These are phyloP conservation scores for Machimus atricapillus DNA, from an alignment of 2,888 invertebrate genomes.

Conservation along the genomic window DNA sequence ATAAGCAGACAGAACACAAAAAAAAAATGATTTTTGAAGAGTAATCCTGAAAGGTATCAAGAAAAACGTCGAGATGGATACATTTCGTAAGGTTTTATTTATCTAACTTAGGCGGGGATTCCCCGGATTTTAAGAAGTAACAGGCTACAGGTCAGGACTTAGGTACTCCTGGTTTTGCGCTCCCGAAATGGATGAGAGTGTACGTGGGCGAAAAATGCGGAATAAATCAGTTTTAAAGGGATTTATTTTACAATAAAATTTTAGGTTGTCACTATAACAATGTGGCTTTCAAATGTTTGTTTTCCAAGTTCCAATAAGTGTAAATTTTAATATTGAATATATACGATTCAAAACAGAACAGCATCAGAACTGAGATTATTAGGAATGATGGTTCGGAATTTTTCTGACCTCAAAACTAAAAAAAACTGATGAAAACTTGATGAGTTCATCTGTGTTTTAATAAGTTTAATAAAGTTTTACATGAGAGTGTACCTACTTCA, in stretches of 20 bases:
- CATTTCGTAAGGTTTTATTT: neutral
- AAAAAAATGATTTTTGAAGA: neutral
- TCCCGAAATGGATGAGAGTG: neutral
- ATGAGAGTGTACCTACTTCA: too few species aligned
- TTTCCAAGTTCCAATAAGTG: neutral
- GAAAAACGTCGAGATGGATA: neutral
- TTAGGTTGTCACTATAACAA: neutral
- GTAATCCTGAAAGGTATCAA: neutral
- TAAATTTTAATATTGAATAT: neutral
- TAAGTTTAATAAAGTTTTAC: too few species aligned
- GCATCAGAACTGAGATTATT: too few species aligned
- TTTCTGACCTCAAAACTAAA: too few species aligned
- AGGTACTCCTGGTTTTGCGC: neutral
- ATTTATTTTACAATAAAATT: neutral
- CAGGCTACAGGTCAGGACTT: neutral
- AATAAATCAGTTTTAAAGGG: slow-evolving; percentile 33
- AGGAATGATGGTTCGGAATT: too few species aligned
- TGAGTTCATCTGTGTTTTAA: too few species aligned
- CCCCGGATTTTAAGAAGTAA: neutral
- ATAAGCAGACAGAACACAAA: neutral
- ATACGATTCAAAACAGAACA: too few species aligned
- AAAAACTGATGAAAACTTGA: too few species aligned
- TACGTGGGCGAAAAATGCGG: neutral
- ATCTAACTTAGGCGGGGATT: neutral
- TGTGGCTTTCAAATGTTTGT: neutral